These are phyloP conservation scores for Drosophila azteca DNA, from an alignment of 1,140 invertebrate genomes.

Conservation along the genomic window DNA sequence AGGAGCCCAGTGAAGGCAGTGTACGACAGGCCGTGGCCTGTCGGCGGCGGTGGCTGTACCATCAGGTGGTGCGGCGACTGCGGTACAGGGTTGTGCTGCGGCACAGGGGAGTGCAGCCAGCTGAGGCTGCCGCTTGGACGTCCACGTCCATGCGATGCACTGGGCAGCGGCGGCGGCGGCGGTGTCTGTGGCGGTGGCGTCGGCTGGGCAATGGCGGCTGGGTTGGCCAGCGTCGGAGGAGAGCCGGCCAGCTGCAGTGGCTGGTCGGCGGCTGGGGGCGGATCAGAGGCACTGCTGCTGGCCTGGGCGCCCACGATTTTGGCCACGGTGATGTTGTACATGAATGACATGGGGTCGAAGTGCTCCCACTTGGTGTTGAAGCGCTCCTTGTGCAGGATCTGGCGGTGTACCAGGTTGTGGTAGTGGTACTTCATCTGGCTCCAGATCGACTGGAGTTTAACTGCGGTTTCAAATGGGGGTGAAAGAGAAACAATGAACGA, in stretches of 20 bases:
- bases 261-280: constrained; percentile 15
- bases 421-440: constrained; percentile 83
- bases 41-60: constrained; percentile 27
- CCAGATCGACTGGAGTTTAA: constrained; percentile 80
- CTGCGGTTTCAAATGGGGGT: constrained; percentile 10
- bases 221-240: constrained; percentile 17
- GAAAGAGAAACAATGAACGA: no score
- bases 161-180: constrained; percentile 41
- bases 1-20: constrained; percentile 77
- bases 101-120: constrained; percentile 54
- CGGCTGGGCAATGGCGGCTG: not conserved
- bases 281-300: not conserved
- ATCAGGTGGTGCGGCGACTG: constrained; percentile 36
- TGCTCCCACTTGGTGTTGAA: constrained; percentile 82
- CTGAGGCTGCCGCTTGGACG: constrained; percentile 79
- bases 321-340: constrained; percentile 81
- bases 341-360: constrained; percentile 81
- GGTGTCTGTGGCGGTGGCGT: constrained; percentile 15
- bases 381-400: constrained; percentile 80
- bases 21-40: constrained; percentile 20
- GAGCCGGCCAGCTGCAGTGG: not conserved
- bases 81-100: constrained; percentile 47
- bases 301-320: constrained; percentile 74
- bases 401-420: constrained; percentile 77
- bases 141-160: constrained; percentile 64